Conservation (phyloP, 1,140 invertebrate genomes). For the Episyrphus balteatus region DNA sequence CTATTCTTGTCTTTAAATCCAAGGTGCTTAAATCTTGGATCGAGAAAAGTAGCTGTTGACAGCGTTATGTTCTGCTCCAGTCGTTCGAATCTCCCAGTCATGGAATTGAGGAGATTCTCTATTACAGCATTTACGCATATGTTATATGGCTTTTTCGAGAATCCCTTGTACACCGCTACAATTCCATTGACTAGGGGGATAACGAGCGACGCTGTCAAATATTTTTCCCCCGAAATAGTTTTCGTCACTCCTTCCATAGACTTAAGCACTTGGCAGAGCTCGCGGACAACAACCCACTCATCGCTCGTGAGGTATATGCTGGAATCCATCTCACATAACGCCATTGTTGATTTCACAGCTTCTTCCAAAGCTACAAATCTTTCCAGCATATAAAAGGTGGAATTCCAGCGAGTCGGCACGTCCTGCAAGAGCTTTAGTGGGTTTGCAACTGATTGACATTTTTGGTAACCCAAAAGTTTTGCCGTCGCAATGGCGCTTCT, state of each 20-base stretch:
- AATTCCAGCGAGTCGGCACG: slow-evolving; percentile 28
- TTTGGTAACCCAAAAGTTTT: background rate
- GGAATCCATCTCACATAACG: background rate
- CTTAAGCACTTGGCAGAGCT: background rate
- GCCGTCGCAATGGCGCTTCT: background rate
- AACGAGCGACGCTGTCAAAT: background rate
- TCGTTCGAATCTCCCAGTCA: too few species aligned
- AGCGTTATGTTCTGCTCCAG: too few species aligned
- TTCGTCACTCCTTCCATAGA: background rate
- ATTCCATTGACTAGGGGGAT: background rate
- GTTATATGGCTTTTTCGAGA: too few species aligned
- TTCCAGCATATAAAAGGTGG: slow-evolving; percentile 26
- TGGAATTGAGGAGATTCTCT: too few species aligned
- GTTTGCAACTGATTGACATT: background rate
- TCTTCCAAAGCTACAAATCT: slow-evolving; percentile 21
- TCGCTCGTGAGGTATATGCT: background rate
- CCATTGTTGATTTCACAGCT: background rate
- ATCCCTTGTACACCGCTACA: background rate
- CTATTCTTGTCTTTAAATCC: too few species aligned
- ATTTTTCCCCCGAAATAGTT: background rate
- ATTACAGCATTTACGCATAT: too few species aligned
- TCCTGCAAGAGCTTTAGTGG: slow-evolving; percentile 10
- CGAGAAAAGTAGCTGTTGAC: too few species aligned
- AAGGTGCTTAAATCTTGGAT: too few species aligned
- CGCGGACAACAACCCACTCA: background rate